A percentile compares a stretch with the other conserved stretches of the same genome.
Conservation (phyloP, 1,140 invertebrate genomes). For the Papilio glaucus region DNA sequence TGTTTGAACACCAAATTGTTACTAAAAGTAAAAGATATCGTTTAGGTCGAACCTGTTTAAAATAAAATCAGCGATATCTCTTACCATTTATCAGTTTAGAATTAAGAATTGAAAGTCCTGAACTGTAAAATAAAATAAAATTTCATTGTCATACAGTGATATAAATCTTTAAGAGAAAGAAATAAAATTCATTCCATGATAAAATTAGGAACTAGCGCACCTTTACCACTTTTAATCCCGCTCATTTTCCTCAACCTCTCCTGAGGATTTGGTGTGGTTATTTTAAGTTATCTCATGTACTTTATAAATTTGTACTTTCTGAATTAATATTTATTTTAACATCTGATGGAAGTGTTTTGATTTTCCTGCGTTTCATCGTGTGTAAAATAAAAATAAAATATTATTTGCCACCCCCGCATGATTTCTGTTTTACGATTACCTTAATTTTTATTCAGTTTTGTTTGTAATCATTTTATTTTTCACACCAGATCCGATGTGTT, state of each 20-base stretch:
- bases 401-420: conserved; percentile 78
- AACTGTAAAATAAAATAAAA: conserved; percentile 76
- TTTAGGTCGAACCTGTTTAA: conserved; percentile 42
- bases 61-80: conserved; percentile 59
- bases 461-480: conserved; percentile 72
- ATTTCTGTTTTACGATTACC: conserved; percentile 65
- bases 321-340: conserved; percentile 74
- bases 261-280: conserved; percentile 83
- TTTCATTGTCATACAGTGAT: conserved; percentile 71
- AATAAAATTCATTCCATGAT: conserved; percentile 71
- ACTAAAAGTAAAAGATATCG: conserved; percentile 73
- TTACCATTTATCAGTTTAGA: conserved; percentile 66
- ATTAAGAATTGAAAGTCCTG: conserved; percentile 71
- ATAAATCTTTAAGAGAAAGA: conserved; percentile 63
- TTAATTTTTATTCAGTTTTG: conserved; percentile 58
- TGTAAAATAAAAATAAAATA: conserved; percentile 68
- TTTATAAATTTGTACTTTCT: conserved; percentile 56
- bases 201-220: conserved; percentile 76
- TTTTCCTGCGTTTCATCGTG: conserved; percentile 79
- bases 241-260: conserved; percentile 79
- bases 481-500: conserved; percentile 84
- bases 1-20: conserved; percentile 71
- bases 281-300: conserved; percentile 68
- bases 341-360: conserved; percentile 83
- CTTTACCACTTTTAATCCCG: conserved; percentile 71